Conservation (phyloP, 2,113 vertebrate genomes). For the Psittacus erithacus region DNA sequence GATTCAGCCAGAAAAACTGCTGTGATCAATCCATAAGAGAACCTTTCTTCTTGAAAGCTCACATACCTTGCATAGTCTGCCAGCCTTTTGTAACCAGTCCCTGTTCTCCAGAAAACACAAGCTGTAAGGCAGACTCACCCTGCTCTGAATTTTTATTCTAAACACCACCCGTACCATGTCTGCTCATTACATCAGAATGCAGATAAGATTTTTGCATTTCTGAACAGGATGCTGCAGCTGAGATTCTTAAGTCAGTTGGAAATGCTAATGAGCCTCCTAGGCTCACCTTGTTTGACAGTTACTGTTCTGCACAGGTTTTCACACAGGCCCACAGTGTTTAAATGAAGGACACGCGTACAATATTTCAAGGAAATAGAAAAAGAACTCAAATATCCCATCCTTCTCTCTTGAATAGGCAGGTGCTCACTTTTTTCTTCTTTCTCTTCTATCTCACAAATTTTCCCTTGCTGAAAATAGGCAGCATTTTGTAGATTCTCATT, state of each 20-base stretch:
- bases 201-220: constrained; percentile 20
- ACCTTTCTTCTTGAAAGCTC: background rate
- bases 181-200: background rate
- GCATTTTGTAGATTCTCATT: background rate
- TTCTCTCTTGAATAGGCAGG: background rate
- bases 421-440: background rate
- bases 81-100: background rate
- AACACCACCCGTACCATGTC: background rate
- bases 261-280: background rate
- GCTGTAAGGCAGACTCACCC: background rate
- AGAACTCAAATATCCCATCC: background rate
- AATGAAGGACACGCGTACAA: background rate
- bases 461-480: background rate
- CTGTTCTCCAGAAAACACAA: background rate
- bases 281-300: background rate
- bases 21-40: background rate
- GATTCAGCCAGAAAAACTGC: background rate
- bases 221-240: constrained; percentile 4
- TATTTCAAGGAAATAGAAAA: background rate
- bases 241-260: background rate
- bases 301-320: background rate
- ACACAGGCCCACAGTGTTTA: background rate
- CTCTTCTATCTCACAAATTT: background rate
- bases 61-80: background rate
- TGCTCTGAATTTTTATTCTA: background rate